Base-by-base conservation (phyloP, 2,113 vertebrate species). In the Rutilus rutilus region DNA sequence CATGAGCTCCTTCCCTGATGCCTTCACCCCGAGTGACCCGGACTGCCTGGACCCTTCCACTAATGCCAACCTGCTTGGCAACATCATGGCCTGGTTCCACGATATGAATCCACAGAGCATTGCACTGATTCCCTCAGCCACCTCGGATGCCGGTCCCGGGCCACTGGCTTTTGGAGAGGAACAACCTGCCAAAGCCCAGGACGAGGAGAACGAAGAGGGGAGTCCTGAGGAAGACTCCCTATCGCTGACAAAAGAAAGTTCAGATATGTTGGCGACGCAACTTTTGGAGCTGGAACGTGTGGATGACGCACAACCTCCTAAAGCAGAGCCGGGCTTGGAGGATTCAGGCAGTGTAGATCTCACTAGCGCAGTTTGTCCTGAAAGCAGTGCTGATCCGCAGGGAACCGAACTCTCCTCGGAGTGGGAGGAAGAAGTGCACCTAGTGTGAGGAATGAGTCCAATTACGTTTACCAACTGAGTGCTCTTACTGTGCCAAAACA, bases 31-130 rank as follows among this genome's bases (percentile, higher is more conserved):
- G n/a, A 83, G 45, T 83, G 81, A 83, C 65, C 81, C 81, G 1
- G 65, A 83, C 64, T 83, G 65, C 39, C 33, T 94, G 27, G 96
- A 97, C 47, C 93, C 96, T 54, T 94, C 94, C 57, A 90, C 95
- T 86, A 96, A 67, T 85, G 97, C 97, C 89, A 98, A 98, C 91
- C 95, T 99, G 50, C 96, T 99, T 83, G 97, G 97, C 86, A 99
- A 99, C 90, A 98, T 99, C 86, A 97, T 99, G 97, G 98, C 98
- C 86, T 99, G 97, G 97, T 98, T 99, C 93, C 97, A 99, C 69
- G 98, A 99, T 92, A 98, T 98, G 95, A 98, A 98, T 92, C 97
- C 97, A 82, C 98, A 99, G 92, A 97, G 96, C 77, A 96, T 99
- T 86, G 96, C 97, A 84, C 93, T 98, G 89, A 96, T 97, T 64